Evolutionary conservation across 1,140 invertebrate genomes (phyloP), one percentile per base, ranked within the genome.

Genomic region (Bombus turneri): DNA sequence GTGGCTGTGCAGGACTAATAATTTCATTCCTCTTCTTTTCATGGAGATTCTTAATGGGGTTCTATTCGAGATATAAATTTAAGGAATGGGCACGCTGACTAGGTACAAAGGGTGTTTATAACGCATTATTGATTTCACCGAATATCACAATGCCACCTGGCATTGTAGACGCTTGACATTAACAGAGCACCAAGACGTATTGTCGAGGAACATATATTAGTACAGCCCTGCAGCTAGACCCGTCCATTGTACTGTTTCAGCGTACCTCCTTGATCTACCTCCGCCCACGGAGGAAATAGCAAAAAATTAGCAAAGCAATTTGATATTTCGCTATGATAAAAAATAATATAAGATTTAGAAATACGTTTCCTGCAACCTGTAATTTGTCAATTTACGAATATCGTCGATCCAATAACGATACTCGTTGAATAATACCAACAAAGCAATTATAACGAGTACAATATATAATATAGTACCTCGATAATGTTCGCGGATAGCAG

Each of bases 41-140:
- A 53, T 53, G 47, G 47, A 53, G 18, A 53, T 53, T 53, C 47
- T 53, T 53, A 53, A 53, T 53, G 18, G 1, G 1, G 1, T 53
- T 53, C 1, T 22, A 53, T 22, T 8, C 5, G 47, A 13, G 39
- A n/a, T 6, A 39, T 37, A 25, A 77, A 77, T 25, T 59, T 43
- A 13, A 37, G 31, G 25, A 73, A 43, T 31, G 10, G 2, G 10
- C 2, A n/a, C 57, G 34, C 39, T 8, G 66, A 76, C 22, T 41
- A 31, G 13, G 57, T 78, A 86, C 85, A 87, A 87, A 89, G 68
- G 79, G 64, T 85, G 84, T 87, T 90, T 90, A 87, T 80, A 82
- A 81, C 84, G 81, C 85, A 81, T 82, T 87, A 89, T 89, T 87
- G 88, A 90, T 78, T 86, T 71, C 64, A 68, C 72, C 87, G 75